phyloP scores from a whole-genome alignment of 92 coral and sea anemone genomes.

The Zoanthus sociatus region DNA sequence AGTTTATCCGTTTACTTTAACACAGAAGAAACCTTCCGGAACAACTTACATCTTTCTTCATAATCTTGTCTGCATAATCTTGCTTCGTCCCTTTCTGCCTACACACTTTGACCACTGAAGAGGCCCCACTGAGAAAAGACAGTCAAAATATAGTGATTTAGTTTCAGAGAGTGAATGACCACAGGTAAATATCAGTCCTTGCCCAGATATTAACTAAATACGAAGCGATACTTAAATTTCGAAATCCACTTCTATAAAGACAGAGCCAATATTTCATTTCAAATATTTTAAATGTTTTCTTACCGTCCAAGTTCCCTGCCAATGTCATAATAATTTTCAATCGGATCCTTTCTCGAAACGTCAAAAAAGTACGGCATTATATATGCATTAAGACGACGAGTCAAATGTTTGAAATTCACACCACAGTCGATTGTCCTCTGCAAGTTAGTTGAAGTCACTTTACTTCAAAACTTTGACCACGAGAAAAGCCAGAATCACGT shows the following conservation, averaged over 20 bases:
- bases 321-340: conserved; percentile 76
- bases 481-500: conserved; percentile 3
- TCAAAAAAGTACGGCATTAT: conserved; percentile 73
- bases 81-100: conserved; percentile 84
- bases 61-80: conserved; percentile 87
- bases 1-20: not conserved
- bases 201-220: conserved; percentile 31
- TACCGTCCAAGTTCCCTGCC: conserved; percentile 88
- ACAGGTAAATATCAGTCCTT: conserved; percentile 1
- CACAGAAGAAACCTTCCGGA: not conserved
- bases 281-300: not conserved
- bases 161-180: not conserved
- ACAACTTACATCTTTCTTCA: conserved; percentile 89
- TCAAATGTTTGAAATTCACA: not conserved
- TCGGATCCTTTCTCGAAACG: conserved; percentile 83
- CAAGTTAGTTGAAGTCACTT: not conserved
- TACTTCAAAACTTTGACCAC: not conserved
- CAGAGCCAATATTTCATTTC: not conserved
- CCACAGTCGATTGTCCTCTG: not conserved
- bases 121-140: conserved; percentile 86
- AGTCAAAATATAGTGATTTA: conserved; percentile 16
- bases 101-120: conserved; percentile 86
- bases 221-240: not conserved
- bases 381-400: not conserved
- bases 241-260: conserved; percentile 24